phyloP scores from a whole-genome alignment of 1,140 invertebrate genomes.

The Drosophila tristis region DNA sequence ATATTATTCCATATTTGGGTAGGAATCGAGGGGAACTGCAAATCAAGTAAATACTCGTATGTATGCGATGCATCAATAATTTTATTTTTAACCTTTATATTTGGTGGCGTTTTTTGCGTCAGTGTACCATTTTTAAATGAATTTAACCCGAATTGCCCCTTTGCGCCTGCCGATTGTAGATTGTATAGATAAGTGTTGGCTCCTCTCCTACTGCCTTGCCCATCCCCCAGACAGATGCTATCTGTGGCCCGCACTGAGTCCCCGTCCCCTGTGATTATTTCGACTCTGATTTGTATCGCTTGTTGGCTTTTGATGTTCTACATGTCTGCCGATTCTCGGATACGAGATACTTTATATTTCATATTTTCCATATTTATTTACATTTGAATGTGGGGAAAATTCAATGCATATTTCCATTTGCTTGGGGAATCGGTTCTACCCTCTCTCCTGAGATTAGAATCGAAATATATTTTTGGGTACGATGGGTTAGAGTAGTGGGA shows the following conservation, averaged over 20 bases:
- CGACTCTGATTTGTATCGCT: constrained; percentile 66
- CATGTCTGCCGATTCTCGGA: constrained; percentile 1
- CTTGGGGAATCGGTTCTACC: constrained; percentile 64
- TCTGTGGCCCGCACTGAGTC: not conserved
- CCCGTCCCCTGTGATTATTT: constrained; percentile 51
- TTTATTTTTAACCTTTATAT: too few species aligned
- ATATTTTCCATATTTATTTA: constrained; percentile 71
- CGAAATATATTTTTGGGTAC: constrained; percentile 58
- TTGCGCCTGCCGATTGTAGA: too few species aligned
- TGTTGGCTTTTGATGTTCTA: constrained; percentile 56
- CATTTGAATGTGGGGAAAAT: constrained; percentile 58
- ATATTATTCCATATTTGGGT: too few species aligned
- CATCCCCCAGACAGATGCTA: not conserved
- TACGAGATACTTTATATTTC: constrained; percentile 35
- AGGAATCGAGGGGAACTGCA: too few species aligned
- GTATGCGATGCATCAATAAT: too few species aligned
- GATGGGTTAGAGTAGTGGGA: constrained; percentile 20
- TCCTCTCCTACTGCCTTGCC: not conserved
- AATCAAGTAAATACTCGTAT: too few species aligned
- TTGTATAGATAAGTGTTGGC: constrained; percentile 21
- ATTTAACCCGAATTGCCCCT: too few species aligned
- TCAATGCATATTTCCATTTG: constrained; percentile 72
- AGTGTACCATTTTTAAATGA: too few species aligned
- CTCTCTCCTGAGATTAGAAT: constrained; percentile 54
- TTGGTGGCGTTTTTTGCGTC: too few species aligned